phyloP scores from a whole-genome alignment of 1,140 invertebrate species.

The Phymastichus coffea region DNA sequence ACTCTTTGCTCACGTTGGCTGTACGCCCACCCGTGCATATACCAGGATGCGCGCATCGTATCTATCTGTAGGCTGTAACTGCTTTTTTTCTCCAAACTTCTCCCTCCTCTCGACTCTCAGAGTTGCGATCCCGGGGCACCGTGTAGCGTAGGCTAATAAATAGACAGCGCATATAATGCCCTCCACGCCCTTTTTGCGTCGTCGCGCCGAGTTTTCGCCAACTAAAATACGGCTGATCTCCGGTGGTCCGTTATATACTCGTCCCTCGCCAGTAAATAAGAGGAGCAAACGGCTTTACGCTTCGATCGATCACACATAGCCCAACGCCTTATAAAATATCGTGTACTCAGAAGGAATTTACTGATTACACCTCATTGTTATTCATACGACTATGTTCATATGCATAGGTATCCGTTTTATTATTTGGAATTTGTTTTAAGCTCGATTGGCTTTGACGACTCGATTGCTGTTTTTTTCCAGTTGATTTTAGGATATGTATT shows the following conservation, averaged over 20 bases:
- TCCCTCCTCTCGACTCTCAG: background rate
- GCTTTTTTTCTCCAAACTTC: too few species aligned
- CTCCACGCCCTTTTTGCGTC: slow-evolving; percentile 21
- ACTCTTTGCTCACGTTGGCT: too few species aligned
- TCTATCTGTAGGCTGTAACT: too few species aligned
- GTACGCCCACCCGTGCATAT: too few species aligned
- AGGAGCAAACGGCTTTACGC: background rate
- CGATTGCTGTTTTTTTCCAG: too few species aligned
- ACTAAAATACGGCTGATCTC: slow-evolving; percentile 16
- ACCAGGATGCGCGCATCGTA: too few species aligned
- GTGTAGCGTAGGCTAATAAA: slow-evolving; percentile 9
- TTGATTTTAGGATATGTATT: too few species aligned
- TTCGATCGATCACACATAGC: slow-evolving; percentile 5
- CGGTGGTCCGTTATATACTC: background rate
- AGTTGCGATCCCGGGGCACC: background rate
- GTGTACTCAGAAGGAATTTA: slow-evolving; percentile 3
- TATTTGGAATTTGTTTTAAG: too few species aligned
- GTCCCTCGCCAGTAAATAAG: slow-evolving; percentile 10
- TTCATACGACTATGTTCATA: too few species aligned
- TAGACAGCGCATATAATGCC: slow-evolving; percentile 15
- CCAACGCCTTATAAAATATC: background rate
- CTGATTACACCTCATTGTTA: slow-evolving; percentile 4
- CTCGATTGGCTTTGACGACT: too few species aligned
- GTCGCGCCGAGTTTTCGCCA: background rate
- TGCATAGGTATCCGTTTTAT: too few species aligned